Conservation (phyloP, 2,888 invertebrate genomes). For the Apamea sordens region DNA sequence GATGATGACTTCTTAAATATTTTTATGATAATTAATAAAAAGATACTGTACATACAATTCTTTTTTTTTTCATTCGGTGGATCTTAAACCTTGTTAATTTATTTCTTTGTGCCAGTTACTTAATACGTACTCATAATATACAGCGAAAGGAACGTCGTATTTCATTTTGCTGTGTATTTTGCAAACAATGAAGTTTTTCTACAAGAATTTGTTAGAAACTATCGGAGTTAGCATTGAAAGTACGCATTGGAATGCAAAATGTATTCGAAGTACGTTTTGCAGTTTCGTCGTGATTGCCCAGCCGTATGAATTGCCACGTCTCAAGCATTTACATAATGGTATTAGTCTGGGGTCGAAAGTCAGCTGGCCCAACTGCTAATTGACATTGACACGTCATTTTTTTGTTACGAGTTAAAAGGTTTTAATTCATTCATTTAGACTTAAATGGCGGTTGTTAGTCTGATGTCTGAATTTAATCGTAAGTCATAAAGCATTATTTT, state of each 20-base stretch:
- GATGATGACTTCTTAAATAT: no score
- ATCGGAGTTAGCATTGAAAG: conserved; percentile 12
- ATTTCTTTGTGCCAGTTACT: not conserved
- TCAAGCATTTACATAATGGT: conserved; percentile 70
- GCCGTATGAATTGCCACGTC: conserved; percentile 59
- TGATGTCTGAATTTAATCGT: not conserved
- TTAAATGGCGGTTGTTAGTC: not conserved
- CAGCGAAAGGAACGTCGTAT: not conserved
- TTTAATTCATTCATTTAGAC: not conserved
- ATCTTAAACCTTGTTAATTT: not conserved
- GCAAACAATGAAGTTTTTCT: conserved; percentile 15
- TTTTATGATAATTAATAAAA: no score
- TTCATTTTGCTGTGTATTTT: not conserved
- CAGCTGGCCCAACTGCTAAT: conserved; percentile 55
- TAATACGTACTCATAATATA: not conserved
- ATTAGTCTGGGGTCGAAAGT: conserved; percentile 64
- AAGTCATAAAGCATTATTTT: no score
- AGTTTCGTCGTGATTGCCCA: conserved; percentile 33
- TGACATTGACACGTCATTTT: conserved; percentile 63
- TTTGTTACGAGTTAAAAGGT: conserved; percentile 5
- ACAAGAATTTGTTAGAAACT: conserved; percentile 5
- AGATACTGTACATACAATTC: no score
- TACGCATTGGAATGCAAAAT: conserved; percentile 51
- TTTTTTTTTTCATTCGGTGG: no score
- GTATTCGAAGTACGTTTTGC: conserved; percentile 48